A percentile compares a stretch with the other conserved stretches of the same genome.
These are phyloP conservation scores for Lordiphosa clarofinis DNA, from an alignment of 1,140 invertebrate species.

Conservation along the genomic window DNA sequence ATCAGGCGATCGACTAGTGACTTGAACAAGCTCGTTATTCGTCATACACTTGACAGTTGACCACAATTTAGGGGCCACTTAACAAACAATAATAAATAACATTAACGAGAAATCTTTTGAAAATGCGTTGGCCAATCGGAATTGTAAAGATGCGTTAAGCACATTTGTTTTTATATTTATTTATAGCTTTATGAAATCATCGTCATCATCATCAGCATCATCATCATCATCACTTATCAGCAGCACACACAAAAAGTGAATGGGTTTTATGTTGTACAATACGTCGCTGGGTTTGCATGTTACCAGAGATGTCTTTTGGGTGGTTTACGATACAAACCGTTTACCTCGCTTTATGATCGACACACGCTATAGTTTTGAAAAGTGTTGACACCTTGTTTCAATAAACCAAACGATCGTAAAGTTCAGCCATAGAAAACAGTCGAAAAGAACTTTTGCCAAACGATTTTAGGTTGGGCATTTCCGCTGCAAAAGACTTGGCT, in stretches of 20 bases:
- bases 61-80: slow-evolving; percentile 64
- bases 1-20: slow-evolving; percentile 45
- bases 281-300: slow-evolving; percentile 30
- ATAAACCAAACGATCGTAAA: slow-evolving; percentile 55
- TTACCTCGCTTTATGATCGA: slow-evolving; percentile 23
- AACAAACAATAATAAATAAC: slow-evolving; percentile 33
- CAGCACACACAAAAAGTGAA: slow-evolving; percentile 59
- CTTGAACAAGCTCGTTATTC: slow-evolving; percentile 37
- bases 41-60: slow-evolving; percentile 57
- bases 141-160: slow-evolving; percentile 58
- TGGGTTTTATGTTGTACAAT: slow-evolving; percentile 69
- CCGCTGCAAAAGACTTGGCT: slow-evolving; percentile 44
- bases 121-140: slow-evolving; percentile 34
- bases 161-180: slow-evolving; percentile 59
- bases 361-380: slow-evolving; percentile 47
- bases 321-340: slow-evolving; percentile 52
- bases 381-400: slow-evolving; percentile 60
- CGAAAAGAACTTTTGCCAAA: slow-evolving; percentile 35
- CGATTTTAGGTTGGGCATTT: slow-evolving; percentile 42
- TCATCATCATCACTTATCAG: slow-evolving; percentile 9
- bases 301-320: slow-evolving; percentile 58
- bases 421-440: slow-evolving; percentile 20
- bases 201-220: slow-evolving; percentile 3
- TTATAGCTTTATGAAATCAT: slow-evolving; percentile 56
- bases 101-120: slow-evolving; percentile 27